Base-by-base conservation (phyloP, 2,888 invertebrate species). In the Cephonodes hylas region DNA sequence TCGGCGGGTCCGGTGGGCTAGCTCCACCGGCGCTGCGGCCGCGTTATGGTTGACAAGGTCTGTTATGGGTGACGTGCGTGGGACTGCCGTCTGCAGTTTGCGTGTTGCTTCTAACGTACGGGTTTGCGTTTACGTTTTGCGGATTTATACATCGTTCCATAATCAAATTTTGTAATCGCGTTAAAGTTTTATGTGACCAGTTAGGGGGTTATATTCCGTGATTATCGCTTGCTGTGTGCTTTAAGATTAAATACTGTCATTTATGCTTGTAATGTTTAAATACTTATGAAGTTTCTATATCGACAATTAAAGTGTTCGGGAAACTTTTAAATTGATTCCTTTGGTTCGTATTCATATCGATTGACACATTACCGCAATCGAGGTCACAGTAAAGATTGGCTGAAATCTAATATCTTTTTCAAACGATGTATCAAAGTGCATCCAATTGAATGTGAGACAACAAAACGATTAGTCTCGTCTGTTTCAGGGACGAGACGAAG, bases 41-140 rank as follows among this genome's bases (percentile, higher is more conserved):
- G 76, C 90, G 90, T 91, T 90, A 91, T 87, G 89, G 91, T 86
- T 89, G 91, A 91, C 90, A 89, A 90, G 90, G 88, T 87, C 85
- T 86, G 87, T 87, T 87, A 85, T 81, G 82, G 83, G 77, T 81
- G 84, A 84, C 83, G 85, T 84, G 69, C 75, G 78, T 79, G 79
- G 73, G 75, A 77, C 77, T 72, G 67, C 77, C 76, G 76, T 73
- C 80, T 81, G 79, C 81, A 79, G 81, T 81, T 88, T 79, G 87
- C 80, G 84, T 82, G 79, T 73, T 60, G 62, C 45, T 48, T 42
- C 59, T 18, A 38, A 63, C 64, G 63, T 61, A 46, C 61, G 46
- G 20, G 23, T 62, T 70, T 69, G 8, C 27, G 27, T 45, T 45
- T 44, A 27, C 18, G 53, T 53, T 46, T 42, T 48, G 8, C 8